A percentile compares a stretch with the other conserved stretches of the same genome.
Evolutionary conservation across 1,140 invertebrate genomes (phyloP).

Genomic region (Atta texana): DNA sequence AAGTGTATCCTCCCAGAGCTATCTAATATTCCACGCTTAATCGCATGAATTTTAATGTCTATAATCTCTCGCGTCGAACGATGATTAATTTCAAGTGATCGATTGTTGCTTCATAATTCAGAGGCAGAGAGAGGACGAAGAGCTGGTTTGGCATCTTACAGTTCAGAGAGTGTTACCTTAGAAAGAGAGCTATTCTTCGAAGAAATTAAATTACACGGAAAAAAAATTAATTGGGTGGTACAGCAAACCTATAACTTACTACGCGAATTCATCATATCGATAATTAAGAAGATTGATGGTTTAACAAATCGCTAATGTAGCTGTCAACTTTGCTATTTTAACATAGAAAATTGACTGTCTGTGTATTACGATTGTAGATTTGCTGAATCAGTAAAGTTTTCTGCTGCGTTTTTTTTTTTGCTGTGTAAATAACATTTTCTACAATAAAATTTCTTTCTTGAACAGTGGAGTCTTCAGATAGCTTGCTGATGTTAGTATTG

Average conservation of each 20-base stretch:
- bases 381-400: too few relatives aligned
- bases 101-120: neutral
- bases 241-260: too few relatives aligned
- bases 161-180: neutral
- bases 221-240: too few relatives aligned
- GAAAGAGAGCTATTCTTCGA: neutral
- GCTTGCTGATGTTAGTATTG: neutral
- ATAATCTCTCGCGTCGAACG: neutral
- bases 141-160: neutral
- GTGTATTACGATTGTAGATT: too few relatives aligned
- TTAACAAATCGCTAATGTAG: too few relatives aligned
- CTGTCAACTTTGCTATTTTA: too few relatives aligned
- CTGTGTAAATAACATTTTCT: too few relatives aligned
- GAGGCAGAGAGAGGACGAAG: neutral
- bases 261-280: too few relatives aligned
- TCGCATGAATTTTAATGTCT: neutral
- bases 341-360: too few relatives aligned
- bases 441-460: neutral
- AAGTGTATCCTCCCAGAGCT: neutral
- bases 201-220: too few relatives aligned
- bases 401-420: too few relatives aligned
- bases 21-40: neutral
- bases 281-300: too few relatives aligned
- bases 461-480: neutral
- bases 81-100: constrained; percentile 19